These are phyloP conservation scores for Drosophila jambulina DNA, from an alignment of 1,140 invertebrate genomes.

Conservation along the genomic window DNA sequence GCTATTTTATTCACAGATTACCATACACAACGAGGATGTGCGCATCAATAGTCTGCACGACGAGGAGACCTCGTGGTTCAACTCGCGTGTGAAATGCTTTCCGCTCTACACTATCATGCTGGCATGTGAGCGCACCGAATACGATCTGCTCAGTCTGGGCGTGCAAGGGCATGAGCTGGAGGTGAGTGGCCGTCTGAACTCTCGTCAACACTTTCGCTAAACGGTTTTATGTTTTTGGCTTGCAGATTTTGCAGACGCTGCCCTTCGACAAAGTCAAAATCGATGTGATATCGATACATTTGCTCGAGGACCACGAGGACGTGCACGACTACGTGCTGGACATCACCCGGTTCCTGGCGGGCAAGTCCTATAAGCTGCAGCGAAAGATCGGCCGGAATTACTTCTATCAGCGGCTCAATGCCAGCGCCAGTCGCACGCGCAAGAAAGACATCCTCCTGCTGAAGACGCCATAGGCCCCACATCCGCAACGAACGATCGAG, in stretches of 20 bases:
- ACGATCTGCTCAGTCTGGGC: conserved; percentile 91
- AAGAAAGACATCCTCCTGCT: conserved; percentile 83
- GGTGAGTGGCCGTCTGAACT: conserved; percentile 50
- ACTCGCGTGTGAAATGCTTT: conserved; percentile 92
- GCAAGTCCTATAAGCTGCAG: conserved; percentile 82
- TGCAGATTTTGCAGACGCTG: conserved; percentile 86
- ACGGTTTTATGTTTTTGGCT: neutral
- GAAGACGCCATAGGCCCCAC: conserved; percentile 64
- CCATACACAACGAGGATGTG: conserved; percentile 88
- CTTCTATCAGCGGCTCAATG: conserved; percentile 81
- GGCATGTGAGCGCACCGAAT: conserved; percentile 89
- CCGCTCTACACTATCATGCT: conserved; percentile 92
- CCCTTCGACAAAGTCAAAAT: conserved; percentile 86
- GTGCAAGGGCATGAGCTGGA: conserved; percentile 88
- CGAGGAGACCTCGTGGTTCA: conserved; percentile 85
- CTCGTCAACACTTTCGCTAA: conserved; percentile 34
- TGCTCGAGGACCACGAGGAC: conserved; percentile 81
- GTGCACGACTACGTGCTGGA: conserved; percentile 75
- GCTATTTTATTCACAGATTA: conserved; percentile 85
- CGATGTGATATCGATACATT: conserved; percentile 85
- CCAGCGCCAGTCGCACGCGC: conserved; percentile 74
- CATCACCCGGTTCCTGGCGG: conserved; percentile 80
- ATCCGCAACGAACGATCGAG: conserved; percentile 39
- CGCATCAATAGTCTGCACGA: conserved; percentile 87
- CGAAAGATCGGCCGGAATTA: conserved; percentile 80